phyloP scores from a whole-genome alignment of 2,888 invertebrate species.

The Cerastoderma edule region DNA sequence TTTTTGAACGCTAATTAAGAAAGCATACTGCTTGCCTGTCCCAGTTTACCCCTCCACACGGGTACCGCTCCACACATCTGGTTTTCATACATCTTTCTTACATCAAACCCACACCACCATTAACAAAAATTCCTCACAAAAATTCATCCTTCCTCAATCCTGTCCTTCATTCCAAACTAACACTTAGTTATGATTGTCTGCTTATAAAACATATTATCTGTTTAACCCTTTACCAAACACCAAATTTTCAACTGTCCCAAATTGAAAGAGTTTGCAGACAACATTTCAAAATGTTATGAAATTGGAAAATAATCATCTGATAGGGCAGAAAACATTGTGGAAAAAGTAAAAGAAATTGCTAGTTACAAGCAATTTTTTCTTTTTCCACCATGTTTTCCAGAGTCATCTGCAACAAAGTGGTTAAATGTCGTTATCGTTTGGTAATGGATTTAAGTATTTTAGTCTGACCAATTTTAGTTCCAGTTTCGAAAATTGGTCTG shows the following conservation, averaged over 20 bases:
- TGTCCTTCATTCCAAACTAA: not conserved
- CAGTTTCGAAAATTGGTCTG: too few relatives aligned
- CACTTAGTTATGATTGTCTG: too few relatives aligned
- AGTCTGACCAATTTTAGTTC: too few relatives aligned
- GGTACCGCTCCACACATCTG: constrained; percentile 18
- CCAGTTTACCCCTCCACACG: constrained; percentile 8
- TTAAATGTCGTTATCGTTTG: too few relatives aligned
- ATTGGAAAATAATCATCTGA: too few relatives aligned
- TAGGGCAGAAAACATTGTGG: too few relatives aligned
- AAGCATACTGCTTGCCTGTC: not conserved
- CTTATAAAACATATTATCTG: not conserved
- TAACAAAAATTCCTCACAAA: not conserved
- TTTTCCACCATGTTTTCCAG: too few relatives aligned
- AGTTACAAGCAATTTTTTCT: too few relatives aligned
- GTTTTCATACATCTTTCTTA: not conserved
- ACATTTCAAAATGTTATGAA: too few relatives aligned
- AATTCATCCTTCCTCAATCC: not conserved
- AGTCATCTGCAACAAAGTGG: too few relatives aligned
- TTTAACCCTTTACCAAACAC: not conserved
- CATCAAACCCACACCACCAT: not conserved
- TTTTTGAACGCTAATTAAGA: constrained; percentile 20
- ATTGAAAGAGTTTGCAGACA: not conserved
- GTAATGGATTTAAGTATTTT: too few relatives aligned
- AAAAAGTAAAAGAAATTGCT: too few relatives aligned
- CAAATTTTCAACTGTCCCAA: not conserved